Percentiles rank a stretch among this genome's conserved stretches.
These are phyloP conservation scores for Drosophila eohydei DNA, from an alignment of 2,888 invertebrate genomes.

Conservation along the genomic window DNA sequence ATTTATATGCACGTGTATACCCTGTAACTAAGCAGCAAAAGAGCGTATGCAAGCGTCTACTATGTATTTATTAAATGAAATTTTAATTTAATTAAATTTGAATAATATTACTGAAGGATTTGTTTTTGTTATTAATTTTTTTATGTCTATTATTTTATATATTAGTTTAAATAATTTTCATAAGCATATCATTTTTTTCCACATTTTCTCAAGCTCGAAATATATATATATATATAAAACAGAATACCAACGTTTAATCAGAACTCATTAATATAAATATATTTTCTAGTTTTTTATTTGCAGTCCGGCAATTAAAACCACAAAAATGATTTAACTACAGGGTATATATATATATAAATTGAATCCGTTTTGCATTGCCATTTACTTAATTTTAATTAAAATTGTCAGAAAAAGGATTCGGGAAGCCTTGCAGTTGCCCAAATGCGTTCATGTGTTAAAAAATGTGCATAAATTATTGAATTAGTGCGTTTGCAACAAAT, in stretches of 20 bases:
- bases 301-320: not conserved
- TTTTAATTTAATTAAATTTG: not conserved
- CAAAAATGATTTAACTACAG: slow-evolving; percentile 5
- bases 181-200: not conserved
- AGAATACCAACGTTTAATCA: not conserved
- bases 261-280: not conserved
- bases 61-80: not conserved
- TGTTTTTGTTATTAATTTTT: not conserved
- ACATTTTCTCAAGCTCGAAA: not conserved
- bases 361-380: not conserved
- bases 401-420: slow-evolving; percentile 52
- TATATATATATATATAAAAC: not conserved
- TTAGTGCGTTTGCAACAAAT: slow-evolving; percentile 69
- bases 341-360: slow-evolving; percentile 8
- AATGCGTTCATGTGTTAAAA: slow-evolving; percentile 67
- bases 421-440: slow-evolving; percentile 38
- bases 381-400: slow-evolving; percentile 61
- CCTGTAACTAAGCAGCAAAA: slow-evolving; percentile 8
- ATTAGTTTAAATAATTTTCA: not conserved
- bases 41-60: not conserved
- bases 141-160: not conserved
- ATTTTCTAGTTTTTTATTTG: not conserved
- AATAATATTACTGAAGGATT: not conserved
- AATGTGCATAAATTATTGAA: slow-evolving; percentile 82
- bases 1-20: slow-evolving; percentile 25